phyloP scores from a whole-genome alignment of 2,888 invertebrate species.

The Parnassius mnemosyne region DNA sequence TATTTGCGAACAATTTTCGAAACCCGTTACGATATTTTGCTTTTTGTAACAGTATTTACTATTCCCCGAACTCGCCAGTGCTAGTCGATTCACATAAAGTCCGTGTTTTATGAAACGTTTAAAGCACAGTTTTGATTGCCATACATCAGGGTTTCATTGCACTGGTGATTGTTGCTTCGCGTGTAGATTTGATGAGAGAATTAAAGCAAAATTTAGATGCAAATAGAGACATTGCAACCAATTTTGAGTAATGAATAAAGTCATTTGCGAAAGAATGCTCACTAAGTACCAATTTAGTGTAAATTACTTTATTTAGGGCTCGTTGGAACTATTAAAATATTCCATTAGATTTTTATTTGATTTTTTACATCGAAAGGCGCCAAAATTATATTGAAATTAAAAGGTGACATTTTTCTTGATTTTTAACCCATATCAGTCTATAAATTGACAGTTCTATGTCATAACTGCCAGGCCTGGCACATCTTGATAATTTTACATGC shows the following conservation, averaged over 20 bases:
- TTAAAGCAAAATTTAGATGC: constrained; percentile 54
- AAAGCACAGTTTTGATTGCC: constrained; percentile 66
- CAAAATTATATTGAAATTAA: too few relatives aligned
- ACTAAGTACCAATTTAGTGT: constrained; percentile 7
- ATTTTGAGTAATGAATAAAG: constrained; percentile 23
- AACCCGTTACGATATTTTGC: not conserved
- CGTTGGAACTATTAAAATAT: too few relatives aligned
- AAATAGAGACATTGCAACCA: constrained; percentile 32
- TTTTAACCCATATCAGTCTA: too few relatives aligned
- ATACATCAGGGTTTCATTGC: constrained; percentile 47
- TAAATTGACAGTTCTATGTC: too few relatives aligned
- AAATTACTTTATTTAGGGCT: not conserved
- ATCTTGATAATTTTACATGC: too few relatives aligned
- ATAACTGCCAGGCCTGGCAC: too few relatives aligned
- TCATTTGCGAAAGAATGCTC: constrained; percentile 13
- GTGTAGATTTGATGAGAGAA: constrained; percentile 67
- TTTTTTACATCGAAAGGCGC: too few relatives aligned
- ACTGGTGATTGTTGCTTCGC: constrained; percentile 65
- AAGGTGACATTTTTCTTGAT: too few relatives aligned
- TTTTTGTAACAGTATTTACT: constrained; percentile 34
- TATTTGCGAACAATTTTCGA: not conserved
- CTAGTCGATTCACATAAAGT: constrained; percentile 33
- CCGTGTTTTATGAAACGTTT: constrained; percentile 61
- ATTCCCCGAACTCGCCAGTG: constrained; percentile 29
- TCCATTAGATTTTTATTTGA: too few relatives aligned